Evolutionary conservation across 2,797 vertebrate genomes (phyloP), one percentile per base, ranked within the genome.

Genomic region (Pseudochirops corinnae): DNA sequence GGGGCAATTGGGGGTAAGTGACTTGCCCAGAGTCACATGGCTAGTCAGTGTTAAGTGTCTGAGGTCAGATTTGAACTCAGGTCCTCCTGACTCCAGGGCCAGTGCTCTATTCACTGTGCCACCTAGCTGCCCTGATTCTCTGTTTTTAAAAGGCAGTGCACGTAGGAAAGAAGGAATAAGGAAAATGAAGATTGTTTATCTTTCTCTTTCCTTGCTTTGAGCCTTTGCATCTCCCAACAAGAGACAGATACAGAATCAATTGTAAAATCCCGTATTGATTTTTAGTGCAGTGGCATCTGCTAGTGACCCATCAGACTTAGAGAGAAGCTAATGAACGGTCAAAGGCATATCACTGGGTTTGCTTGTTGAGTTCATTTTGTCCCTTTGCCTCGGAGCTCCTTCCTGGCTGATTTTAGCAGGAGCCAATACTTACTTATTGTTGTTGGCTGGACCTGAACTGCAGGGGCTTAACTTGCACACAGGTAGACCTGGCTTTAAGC

Each of bases 261-360:
- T 96, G 92, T 96, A 97, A 96, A 96, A 90, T 95, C 92, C 96
- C 95, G n/a, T 95, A 96, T 95, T 97, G 96, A 96, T 97, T 97
- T 97, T 97, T 91, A 91, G 82, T 93, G 46, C 16, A 67, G 57
- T 94, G 39, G 55, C 56, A 96, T 96, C 95, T 53, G 52, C 57
- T 39, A 91, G 96, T 92, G 87, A 94, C 93, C 55, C 94, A 50
- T 92, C 93, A 97, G 96, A 50, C 90, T 87, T 31, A 33, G 14
- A 18, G 74, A 74, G 56, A 97, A 91, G 56, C 91, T 93, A 96
- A 95, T 96, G 92, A 94, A 96, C 57, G 21, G 39, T 9, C 0
- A 7, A 87, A 21, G 74, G 39, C n/a, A 11, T 21, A 26, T 82
- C 39, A 46, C 39, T 82, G 24, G 39, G 39, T 82, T 46, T 39